Evolutionary conservation across 2,888 invertebrate species (phyloP).

Genomic region (Protula sp.): DNA sequence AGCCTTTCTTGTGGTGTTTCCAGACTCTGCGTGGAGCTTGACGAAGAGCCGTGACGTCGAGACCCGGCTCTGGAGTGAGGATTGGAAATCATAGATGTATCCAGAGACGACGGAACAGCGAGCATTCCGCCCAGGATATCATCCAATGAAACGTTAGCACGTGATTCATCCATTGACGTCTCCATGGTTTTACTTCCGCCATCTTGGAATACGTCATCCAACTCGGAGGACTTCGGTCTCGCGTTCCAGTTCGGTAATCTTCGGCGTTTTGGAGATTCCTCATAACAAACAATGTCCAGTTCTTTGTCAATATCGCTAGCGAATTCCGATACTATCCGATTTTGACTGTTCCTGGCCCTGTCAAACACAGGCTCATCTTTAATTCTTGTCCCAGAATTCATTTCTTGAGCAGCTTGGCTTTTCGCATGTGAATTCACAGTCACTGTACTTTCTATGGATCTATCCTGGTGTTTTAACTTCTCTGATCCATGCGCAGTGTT

Average conservation of each 20-base stretch:
- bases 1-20: not conserved
- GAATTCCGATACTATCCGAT: not conserved
- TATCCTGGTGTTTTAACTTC: too few species aligned
- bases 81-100: not conserved
- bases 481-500: too few species aligned
- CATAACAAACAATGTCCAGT: not conserved
- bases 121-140: constrained; percentile 8
- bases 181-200: not conserved
- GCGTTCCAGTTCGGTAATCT: too few species aligned
- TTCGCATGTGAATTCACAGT: too few species aligned
- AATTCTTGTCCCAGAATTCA: too few species aligned
- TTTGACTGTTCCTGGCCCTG: not conserved
- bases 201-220: too few species aligned
- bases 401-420: too few species aligned
- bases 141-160: constrained; percentile 1
- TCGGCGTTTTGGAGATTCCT: not conserved
- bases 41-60: not conserved
- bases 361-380: not conserved
- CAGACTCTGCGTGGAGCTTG: not conserved
- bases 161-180: not conserved
- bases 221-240: too few species aligned
- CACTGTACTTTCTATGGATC: too few species aligned
- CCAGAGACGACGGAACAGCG: constrained; percentile 1
- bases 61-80: too few species aligned
- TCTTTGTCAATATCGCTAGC: not conserved